Evolutionary conservation across 2,113 vertebrate genomes (phyloP).

Genomic region (Strix aluco): DNA sequence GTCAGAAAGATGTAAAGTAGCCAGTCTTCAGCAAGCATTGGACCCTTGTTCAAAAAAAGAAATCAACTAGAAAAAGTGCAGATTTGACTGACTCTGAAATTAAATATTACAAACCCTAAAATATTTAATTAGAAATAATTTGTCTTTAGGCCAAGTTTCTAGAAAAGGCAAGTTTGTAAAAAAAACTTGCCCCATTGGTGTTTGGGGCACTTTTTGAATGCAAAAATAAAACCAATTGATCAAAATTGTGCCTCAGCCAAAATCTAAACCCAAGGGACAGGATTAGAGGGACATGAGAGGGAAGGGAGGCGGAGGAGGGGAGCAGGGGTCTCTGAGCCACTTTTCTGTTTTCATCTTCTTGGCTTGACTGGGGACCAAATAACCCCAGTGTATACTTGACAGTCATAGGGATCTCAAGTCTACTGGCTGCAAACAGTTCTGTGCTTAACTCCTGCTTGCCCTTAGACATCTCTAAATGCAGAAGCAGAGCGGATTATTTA

Average conservation of each 20-base stretch:
- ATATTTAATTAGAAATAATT: conserved; percentile 7
- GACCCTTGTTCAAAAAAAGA: not conserved
- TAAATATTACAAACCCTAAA: not conserved
- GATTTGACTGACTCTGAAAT: not conserved
- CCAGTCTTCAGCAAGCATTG: not conserved
- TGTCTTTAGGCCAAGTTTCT: not conserved
- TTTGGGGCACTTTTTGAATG: not conserved
- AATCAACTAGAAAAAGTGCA: not conserved
- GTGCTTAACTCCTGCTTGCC: not conserved
- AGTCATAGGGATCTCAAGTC: not conserved
- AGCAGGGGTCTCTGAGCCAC: not conserved
- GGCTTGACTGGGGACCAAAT: not conserved
- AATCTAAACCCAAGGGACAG: not conserved
- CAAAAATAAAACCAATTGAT: not conserved
- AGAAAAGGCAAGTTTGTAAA: not conserved
- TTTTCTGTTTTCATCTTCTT: not conserved
- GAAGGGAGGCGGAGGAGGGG: rapidly evolving
- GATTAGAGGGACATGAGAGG: not conserved
- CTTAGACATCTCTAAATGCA: not conserved
- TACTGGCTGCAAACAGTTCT: not conserved
- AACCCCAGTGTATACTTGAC: not conserved
- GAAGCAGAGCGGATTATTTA: not conserved
- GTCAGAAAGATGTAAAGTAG: not conserved
- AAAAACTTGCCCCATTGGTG: not conserved
- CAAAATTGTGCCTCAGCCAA: not conserved